Base-by-base conservation (phyloP, 2,888 invertebrate species). In the Heteromyza rotundicornis region DNA sequence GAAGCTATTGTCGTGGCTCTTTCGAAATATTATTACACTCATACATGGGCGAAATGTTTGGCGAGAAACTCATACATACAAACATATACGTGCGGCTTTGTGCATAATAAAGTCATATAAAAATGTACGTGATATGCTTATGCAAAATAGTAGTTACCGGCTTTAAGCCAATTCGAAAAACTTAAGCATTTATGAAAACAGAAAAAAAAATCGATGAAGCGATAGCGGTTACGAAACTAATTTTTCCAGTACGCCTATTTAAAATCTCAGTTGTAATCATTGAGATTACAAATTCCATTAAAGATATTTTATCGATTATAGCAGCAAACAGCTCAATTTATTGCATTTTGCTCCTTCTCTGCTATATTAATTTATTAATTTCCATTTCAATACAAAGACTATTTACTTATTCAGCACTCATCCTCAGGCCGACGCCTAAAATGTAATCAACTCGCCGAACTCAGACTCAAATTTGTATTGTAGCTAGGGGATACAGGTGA, bases 1-100 rank as follows among this genome's bases (percentile, higher is more conserved):
- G 64, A 65, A 61, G 65, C 65, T 64, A 23, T 65, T 56, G 57
- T 62, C 57, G 20, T 44, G 14, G 27, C 40, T 56, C 51, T 58
- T 50, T 36, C 50, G 51, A 32, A 51, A 51, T 51, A 36, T 53
- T 53, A 59, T 47, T 52, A 40, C 3, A 40, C 5, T 10, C 3
- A 40, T 40, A n/a, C 16, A 40, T 10, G n/a, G 10, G 14, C 17
- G 49, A 49, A 40, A n/a, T 44, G 56, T 22, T 23, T 22, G n/a
- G n/a, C n/a, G n/a, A n/a, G 27, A 35, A 40, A 52, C n/a, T 51
- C 51, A 35, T 22, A 51, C 36, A 36, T 24, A 50, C 47, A 47
- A 40, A 40, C 32, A 32, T 40, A 51, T 57, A 22, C 49, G 22
- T 32, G 20, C 59, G 44, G 40, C 50, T 35, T 10, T 47, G 17